Evolutionary conservation across 2,113 vertebrate species (phyloP).

Genomic region (Sebastes schlegelii): DNA sequence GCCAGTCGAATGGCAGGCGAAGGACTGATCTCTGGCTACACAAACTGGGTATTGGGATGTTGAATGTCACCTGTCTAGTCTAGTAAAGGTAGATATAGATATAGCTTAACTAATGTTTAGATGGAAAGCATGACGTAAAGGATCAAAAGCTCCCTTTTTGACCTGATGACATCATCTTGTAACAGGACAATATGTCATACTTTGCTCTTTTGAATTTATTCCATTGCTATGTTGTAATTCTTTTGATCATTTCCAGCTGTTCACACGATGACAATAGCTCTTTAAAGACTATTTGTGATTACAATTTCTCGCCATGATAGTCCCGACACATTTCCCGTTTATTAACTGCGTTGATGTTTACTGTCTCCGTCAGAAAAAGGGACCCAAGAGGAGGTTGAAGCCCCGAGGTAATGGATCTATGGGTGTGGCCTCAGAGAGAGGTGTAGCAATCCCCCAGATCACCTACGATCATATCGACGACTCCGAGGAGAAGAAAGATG

Average conservation of each 20-base stretch:
- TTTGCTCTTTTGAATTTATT: background rate
- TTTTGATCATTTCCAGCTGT: background rate
- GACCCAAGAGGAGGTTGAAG: conserved; percentile 85
- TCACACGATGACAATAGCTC: background rate
- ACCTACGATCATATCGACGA: conserved; percentile 86
- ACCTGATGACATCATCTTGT: conserved; percentile 1
- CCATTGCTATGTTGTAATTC: background rate
- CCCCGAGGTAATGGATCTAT: conserved; percentile 81
- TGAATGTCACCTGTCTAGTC: background rate
- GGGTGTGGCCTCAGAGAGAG: conserved; percentile 76
- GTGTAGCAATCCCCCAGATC: conserved; percentile 87
- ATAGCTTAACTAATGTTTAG: background rate
- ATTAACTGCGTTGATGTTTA: conserved; percentile 19
- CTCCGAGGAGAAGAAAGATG: conserved; percentile 81
- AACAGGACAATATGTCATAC: background rate
- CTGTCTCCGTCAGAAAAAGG: conserved; percentile 82
- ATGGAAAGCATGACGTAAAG: background rate
- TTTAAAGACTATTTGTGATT: background rate
- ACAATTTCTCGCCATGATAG: background rate
- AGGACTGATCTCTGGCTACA: background rate
- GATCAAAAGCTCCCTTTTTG: background rate
- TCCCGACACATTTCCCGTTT: too few species aligned
- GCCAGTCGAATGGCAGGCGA: background rate
- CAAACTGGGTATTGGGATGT: background rate
- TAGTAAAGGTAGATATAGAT: background rate